phyloP scores from a whole-genome alignment of 2,888 invertebrate genomes.

The Gymnosoma rotundatum region DNA sequence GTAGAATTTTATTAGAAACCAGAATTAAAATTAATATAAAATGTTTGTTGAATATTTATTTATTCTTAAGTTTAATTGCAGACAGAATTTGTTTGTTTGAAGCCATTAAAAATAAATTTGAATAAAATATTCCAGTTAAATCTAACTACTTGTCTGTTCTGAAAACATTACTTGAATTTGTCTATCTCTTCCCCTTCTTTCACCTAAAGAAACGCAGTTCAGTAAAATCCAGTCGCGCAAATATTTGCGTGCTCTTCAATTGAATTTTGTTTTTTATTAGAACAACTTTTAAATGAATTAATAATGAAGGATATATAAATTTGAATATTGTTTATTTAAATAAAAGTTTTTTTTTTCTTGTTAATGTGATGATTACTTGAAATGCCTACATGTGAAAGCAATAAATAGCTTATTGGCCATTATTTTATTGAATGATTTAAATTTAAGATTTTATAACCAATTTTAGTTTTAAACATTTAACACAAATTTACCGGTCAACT shows the following conservation, averaged over 20 bases:
- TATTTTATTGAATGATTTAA: too few species aligned
- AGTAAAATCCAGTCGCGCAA: neutral
- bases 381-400: too few species aligned
- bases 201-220: neutral
- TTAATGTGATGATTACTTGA: too few species aligned
- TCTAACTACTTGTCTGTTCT: neutral
- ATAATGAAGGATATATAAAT: conserved; percentile 1
- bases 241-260: neutral
- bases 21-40: conserved; percentile 14
- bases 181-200: too few species aligned
- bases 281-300: conserved; percentile 1
- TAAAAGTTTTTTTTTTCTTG: too few species aligned
- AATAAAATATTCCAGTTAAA: conserved; percentile 10
- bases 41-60: conserved; percentile 16
- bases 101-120: neutral
- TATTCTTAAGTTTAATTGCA: neutral
- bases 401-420: too few species aligned
- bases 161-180: too few species aligned
- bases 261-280: neutral
- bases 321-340: too few species aligned
- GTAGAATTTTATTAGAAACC: neutral
- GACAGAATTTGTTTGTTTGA: neutral
- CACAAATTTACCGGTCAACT: too few species aligned
- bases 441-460: too few species aligned
- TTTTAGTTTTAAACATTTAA: too few species aligned